These are phyloP conservation scores for Leucoma salicis DNA, from an alignment of 2,888 invertebrate genomes.

Conservation along the genomic window DNA sequence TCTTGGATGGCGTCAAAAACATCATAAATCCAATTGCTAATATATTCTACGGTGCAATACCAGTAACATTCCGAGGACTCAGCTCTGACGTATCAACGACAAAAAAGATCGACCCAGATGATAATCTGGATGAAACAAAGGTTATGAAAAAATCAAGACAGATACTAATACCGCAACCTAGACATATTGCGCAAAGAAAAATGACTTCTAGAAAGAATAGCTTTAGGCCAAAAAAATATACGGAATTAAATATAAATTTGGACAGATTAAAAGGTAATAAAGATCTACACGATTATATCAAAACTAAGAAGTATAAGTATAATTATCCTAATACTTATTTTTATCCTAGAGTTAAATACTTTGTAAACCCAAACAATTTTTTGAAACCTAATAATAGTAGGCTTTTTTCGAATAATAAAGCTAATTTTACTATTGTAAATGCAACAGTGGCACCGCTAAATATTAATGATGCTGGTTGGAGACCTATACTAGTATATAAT, in stretches of 20 bases:
- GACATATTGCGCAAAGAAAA: conserved; percentile 71
- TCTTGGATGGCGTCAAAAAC: conserved; percentile 61
- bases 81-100: conserved; percentile 63
- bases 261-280: conserved; percentile 70
- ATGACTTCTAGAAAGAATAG: conserved; percentile 54
- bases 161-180: conserved; percentile 67
- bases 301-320: conserved; percentile 73
- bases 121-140: conserved; percentile 47
- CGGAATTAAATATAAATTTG: conserved; percentile 64
- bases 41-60: conserved; percentile 67
- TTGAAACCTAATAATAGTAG: conserved; percentile 58
- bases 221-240: conserved; percentile 67
- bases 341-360: conserved; percentile 70
- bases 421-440: conserved; percentile 33
- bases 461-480: conserved; percentile 57
- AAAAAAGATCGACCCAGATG: conserved; percentile 47
- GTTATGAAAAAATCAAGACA: conserved; percentile 57
- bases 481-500: conserved; percentile 56
- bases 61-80: conserved; percentile 68
- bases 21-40: conserved; percentile 68
- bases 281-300: conserved; percentile 69
- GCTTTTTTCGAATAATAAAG: conserved; percentile 50
- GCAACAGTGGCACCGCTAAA: conserved; percentile 27
- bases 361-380: conserved; percentile 61
- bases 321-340: conserved; percentile 71